These are phyloP conservation scores for Barbus barbus DNA, from an alignment of 2,113 vertebrate species.

Conservation along the genomic window DNA sequence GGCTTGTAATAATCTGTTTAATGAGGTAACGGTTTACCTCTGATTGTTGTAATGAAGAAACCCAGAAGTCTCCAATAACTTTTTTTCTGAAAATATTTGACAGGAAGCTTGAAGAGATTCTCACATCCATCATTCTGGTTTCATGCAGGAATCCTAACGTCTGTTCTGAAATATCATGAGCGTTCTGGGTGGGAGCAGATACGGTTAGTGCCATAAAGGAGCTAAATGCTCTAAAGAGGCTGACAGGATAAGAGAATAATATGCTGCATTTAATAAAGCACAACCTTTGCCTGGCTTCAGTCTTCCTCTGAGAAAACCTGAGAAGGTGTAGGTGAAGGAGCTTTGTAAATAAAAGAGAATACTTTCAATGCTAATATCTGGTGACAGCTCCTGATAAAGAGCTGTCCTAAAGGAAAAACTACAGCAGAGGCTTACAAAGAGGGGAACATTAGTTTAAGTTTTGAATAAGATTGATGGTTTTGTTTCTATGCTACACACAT, in stretches of 20 bases:
- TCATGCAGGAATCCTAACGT: background rate
- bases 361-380: conserved; percentile 15
- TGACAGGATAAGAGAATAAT: conserved; percentile 19
- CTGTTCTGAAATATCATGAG: conserved; percentile 6
- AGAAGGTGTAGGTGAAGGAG: conserved; percentile 8
- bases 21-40: conserved; percentile 11
- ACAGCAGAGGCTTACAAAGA: background rate
- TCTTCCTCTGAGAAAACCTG: background rate
- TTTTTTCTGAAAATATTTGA: background rate
- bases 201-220: conserved; percentile 1
- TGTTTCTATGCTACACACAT: background rate
- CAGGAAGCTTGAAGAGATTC: background rate
- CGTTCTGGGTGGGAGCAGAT: conserved; percentile 2
- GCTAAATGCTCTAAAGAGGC: conserved; percentile 18
- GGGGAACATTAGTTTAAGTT: too few relatives aligned
- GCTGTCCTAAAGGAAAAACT: conserved; percentile 25
- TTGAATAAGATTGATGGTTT: conserved; percentile 3
- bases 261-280: conserved; percentile 26
- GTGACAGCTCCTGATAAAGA: conserved; percentile 6
- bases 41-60: conserved; percentile 19
- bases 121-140: conserved; percentile 14
- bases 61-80: background rate
- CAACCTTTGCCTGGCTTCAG: background rate
- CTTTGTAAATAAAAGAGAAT: conserved; percentile 28
- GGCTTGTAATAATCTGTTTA: background rate